These are phyloP conservation scores for Idaea biselata DNA, from an alignment of 2,888 invertebrate species.

Conservation along the genomic window DNA sequence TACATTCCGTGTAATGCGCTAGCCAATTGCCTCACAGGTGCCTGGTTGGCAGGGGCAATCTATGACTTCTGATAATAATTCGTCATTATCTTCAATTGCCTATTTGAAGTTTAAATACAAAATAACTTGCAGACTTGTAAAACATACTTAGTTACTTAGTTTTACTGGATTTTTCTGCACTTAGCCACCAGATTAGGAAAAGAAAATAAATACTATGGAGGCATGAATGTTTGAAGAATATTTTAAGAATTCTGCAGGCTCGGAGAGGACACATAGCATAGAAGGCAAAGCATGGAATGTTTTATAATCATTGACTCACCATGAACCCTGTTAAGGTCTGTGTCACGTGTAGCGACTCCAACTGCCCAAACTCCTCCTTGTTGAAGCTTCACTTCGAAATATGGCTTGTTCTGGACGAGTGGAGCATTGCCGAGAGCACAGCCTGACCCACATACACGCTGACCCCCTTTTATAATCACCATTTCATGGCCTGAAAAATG, in stretches of 20 bases:
- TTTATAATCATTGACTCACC: constrained; percentile 57
- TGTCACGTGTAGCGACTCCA: constrained; percentile 93
- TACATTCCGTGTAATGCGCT: too few species aligned
- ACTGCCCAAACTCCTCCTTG: constrained; percentile 98
- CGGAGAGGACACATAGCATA: too few species aligned
- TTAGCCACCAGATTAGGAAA: too few species aligned
- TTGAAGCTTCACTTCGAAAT: constrained; percentile 98
- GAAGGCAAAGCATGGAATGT: constrained; percentile 10
- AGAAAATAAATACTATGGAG: too few species aligned
- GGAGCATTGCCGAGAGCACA: constrained; percentile 97
- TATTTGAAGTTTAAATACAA: too few species aligned
- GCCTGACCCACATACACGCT: constrained; percentile 96
- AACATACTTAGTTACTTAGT: too few species aligned
- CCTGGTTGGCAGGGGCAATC: too few species aligned
- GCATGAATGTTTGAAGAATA: constrained; percentile 17
- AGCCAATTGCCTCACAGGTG: too few species aligned
- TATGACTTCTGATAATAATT: too few species aligned
- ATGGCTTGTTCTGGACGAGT: constrained; percentile 97
- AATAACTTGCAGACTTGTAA: too few species aligned
- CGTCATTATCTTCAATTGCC: too few species aligned
- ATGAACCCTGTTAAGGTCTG: constrained; percentile 92
- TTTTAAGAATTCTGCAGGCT: not conserved
- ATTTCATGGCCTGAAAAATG: constrained; percentile 91
- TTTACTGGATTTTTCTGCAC: too few species aligned
- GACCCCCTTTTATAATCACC: constrained; percentile 96